A percentile compares a stretch with the other conserved stretches of the same genome.
phyloP scores from a whole-genome alignment of 2,113 vertebrate genomes.

The Plestiodon gilberti region DNA sequence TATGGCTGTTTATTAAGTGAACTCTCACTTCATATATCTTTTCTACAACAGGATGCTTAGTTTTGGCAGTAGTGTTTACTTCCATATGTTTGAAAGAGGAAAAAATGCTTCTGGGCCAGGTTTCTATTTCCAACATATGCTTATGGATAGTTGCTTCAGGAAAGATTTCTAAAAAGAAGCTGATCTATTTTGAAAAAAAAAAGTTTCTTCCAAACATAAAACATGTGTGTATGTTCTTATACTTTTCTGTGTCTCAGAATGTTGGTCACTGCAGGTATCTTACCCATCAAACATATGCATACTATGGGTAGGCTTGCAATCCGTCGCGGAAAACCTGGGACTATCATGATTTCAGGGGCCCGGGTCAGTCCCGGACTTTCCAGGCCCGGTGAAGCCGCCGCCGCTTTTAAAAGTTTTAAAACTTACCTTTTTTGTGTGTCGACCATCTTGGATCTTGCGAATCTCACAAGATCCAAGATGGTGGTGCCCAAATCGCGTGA shows the following conservation, averaged over 20 bases:
- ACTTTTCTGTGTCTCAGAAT: neutral
- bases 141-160: neutral
- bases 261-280: neutral
- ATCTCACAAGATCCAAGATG: no score
- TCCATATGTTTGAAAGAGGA: constrained; percentile 27
- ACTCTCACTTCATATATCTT: constrained; percentile 7
- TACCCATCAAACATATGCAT: neutral
- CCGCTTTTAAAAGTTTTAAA: no score
- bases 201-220: constrained; percentile 3
- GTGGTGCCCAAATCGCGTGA: no score
- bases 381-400: no score
- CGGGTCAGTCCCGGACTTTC: no score
- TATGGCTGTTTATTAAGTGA: constrained; percentile 40
- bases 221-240: neutral
- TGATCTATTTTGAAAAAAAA: constrained; percentile 1
- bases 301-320: no score
- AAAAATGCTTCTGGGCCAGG: constrained; percentile 40
- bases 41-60: constrained; percentile 31
- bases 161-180: neutral
- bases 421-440: no score
- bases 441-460: no score
- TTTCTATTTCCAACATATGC: constrained; percentile 55
- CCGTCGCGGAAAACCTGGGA: no score
- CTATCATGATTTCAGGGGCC: no score
- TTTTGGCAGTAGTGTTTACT: constrained; percentile 57